Conservation (phyloP, 2,113 vertebrate genomes). For the Ciconia stormi region DNA sequence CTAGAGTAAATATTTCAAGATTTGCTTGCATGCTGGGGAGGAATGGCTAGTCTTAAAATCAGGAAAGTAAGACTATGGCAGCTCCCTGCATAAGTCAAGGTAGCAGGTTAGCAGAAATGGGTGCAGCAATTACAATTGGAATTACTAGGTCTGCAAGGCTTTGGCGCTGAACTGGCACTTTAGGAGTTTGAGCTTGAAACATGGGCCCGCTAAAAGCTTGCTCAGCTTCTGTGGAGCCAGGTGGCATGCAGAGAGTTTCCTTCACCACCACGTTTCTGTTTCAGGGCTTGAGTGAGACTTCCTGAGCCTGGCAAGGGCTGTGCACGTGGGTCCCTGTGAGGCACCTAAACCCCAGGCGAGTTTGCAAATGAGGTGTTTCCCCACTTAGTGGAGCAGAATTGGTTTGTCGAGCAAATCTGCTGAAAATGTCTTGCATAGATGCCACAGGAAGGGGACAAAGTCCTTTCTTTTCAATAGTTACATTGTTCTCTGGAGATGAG, state of each 20-base stretch:
- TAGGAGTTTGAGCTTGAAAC: neutral
- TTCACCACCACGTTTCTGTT: neutral
- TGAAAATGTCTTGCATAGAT: fast-evolving
- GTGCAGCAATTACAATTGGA: neutral
- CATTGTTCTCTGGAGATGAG: neutral
- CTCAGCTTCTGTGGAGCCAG: neutral
- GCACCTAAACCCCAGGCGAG: neutral
- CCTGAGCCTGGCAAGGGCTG: neutral
- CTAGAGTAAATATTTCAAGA: neutral
- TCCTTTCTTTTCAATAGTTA: neutral
- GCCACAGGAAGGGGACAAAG: neutral
- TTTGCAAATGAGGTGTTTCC: neutral
- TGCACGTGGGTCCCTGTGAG: neutral
- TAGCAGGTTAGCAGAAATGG: neutral
- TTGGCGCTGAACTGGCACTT: neutral
- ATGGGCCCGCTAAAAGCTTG: neutral
- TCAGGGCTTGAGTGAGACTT: neutral
- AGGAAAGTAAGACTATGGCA: neutral
- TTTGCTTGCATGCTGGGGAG: neutral
- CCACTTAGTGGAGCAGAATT: neutral
- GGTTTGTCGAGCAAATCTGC: neutral
- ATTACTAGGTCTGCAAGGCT: neutral
- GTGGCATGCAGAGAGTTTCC: neutral
- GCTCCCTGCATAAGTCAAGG: neutral
- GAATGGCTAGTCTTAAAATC: neutral